These are phyloP conservation scores for Homalodisca vitripennis DNA, from an alignment of 1,140 invertebrate genomes.

Conservation along the genomic window DNA sequence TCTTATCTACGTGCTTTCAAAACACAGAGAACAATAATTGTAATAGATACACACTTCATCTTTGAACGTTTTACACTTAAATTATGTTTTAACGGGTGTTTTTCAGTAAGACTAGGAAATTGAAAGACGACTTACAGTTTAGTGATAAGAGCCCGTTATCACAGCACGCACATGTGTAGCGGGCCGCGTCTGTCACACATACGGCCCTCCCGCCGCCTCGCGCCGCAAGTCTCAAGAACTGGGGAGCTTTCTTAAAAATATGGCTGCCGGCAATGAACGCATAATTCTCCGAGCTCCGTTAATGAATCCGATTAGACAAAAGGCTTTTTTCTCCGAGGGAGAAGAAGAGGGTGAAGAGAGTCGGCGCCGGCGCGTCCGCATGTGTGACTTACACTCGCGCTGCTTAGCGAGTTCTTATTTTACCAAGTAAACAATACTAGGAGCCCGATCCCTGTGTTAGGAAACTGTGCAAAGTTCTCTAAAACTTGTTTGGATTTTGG, in stretches of 20 bases:
- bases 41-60: no score
- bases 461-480: no score
- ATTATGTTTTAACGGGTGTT: no score
- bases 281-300: slow-evolving; percentile 55
- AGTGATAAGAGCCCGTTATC: neutral
- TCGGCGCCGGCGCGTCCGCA: slow-evolving; percentile 15
- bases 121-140: neutral
- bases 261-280: slow-evolving; percentile 50
- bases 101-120: neutral
- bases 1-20: no score
- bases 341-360: neutral
- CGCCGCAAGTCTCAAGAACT: neutral
- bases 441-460: no score
- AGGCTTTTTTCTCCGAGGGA: slow-evolving; percentile 24
- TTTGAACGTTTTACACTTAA: no score
- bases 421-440: no score
- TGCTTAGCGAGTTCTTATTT: no score
- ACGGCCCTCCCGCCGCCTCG: neutral
- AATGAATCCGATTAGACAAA: slow-evolving; percentile 58
- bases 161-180: slow-evolving; percentile 6
- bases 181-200: neutral
- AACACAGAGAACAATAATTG: no score
- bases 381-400: slow-evolving; percentile 4
- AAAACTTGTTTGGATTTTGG: no score
- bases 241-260: slow-evolving; percentile 29